Conservation (phyloP, 2,888 invertebrate species). For the Pristionchus fissidentatus region DNA sequence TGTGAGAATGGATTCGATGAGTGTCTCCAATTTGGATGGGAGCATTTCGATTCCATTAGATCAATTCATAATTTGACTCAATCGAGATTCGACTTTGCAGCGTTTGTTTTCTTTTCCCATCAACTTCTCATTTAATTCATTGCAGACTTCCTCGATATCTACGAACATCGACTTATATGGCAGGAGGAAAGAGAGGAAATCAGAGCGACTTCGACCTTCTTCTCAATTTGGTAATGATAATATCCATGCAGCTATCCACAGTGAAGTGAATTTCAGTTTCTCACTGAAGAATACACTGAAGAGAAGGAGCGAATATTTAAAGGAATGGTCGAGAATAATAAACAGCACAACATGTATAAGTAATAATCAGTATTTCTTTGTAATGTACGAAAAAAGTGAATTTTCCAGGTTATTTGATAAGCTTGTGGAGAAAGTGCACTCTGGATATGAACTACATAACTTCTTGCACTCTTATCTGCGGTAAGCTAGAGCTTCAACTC, state of each 20-base stretch:
- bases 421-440: neutral
- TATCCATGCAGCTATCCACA: neutral
- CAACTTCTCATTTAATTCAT: neutral
- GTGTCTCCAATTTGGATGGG: slow-evolving; percentile 9
- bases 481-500: neutral
- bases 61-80: neutral
- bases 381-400: neutral
- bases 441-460: neutral
- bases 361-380: neutral
- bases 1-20: slow-evolving; percentile 5
- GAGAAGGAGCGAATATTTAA: slow-evolving; percentile 33
- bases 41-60: neutral
- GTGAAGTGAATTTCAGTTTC: neutral
- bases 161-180: neutral
- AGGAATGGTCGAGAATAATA: slow-evolving; percentile 18
- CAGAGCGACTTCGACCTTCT: slow-evolving; percentile 15
- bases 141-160: slow-evolving; percentile 3
- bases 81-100: neutral
- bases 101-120: neutral
- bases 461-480: neutral
- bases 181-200: neutral
- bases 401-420: slow-evolving; percentile 24
- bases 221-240: neutral
- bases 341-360: slow-evolving; percentile 32
- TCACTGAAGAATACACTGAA: neutral